Evolutionary conservation across 2,888 invertebrate species (phyloP), one percentile per base, ranked within the genome.

Genomic region (Dorcus hopei): DNA sequence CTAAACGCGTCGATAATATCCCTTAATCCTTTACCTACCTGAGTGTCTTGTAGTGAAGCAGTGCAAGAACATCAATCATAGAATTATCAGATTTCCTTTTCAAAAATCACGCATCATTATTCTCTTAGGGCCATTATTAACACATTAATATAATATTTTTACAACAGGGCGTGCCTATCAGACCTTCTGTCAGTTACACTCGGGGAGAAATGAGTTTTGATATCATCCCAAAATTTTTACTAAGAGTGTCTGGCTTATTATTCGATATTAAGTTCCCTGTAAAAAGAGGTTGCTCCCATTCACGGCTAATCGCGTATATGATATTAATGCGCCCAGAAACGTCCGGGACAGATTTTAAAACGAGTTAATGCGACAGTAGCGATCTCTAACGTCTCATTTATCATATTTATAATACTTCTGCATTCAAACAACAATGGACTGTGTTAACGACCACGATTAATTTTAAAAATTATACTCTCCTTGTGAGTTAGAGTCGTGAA

Each of bases 61-160:
- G 33, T 49, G 23, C 14, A 9, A 38, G 38, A 33, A 49, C 57
- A 57, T 57, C 57, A 52, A 57, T 57, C 57, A 57, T 41, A 48
- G 49, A 57, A 53, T 62, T 61, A 64, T 62, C 64, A 52, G 62
- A 64, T 64, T 61, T 57, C 58, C 60, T 58, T 62, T 68, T 68
- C 4, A 62, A 67, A 68, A 72, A 70, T 70, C 73, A 72, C 70
- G 72, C 66, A 74, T 74, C 73, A 74, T 75, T 71, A 75, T 75
- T 74, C 75, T 72, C 73, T 72, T 69, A 69, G 71, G 74, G 75
- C 73, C 74, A 74, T 76, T 77, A 77, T 77, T 76, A 76, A 76
- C 76, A 74, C 77, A 77, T 77, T 77, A 77, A 76, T 76, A 75
- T 75, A 75, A 76, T 76, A 77, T 77, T 76, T 77, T 76, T 76